phyloP scores from a whole-genome alignment of 2,113 vertebrate genomes.

The Carassius auratus region DNA sequence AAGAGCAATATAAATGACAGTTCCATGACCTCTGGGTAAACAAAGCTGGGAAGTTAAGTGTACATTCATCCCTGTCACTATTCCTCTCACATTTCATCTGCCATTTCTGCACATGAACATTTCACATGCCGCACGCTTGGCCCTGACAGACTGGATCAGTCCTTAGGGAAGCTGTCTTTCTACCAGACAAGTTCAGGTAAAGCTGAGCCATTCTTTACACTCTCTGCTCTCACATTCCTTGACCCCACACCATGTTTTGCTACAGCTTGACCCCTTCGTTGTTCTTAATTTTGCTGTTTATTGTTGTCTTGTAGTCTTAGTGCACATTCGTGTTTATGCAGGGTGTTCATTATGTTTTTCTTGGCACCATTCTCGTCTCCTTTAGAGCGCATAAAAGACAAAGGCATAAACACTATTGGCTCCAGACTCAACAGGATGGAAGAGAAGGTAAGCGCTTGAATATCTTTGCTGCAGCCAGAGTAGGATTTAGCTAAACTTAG shows the following conservation, averaged over 20 bases:
- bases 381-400: slow-evolving; percentile 88
- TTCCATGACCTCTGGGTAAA: slow-evolving; percentile 3
- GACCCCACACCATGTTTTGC: background rate
- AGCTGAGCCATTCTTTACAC: slow-evolving; percentile 40
- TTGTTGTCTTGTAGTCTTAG: background rate
- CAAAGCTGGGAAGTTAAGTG: background rate
- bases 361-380: background rate
- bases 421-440: slow-evolving; percentile 90
- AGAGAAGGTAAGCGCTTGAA: slow-evolving; percentile 85
- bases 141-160: slow-evolving; percentile 88
- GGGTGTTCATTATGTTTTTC: background rate
- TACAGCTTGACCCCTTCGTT: slow-evolving; percentile 44
- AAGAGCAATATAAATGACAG: background rate
- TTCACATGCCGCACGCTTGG: background rate
- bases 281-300: background rate
- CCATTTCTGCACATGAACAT: background rate
- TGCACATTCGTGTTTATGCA: background rate
- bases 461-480: background rate
- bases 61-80: background rate
- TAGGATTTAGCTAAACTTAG: background rate
- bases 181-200: slow-evolving; percentile 90
- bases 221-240: slow-evolving; percentile 14
- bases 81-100: slow-evolving; percentile 3
- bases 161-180: slow-evolving; percentile 89
- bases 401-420: slow-evolving; percentile 87